These are phyloP conservation scores for Mormoops blainvillei DNA, from an alignment of 2,113 vertebrate genomes.

Conservation along the genomic window DNA sequence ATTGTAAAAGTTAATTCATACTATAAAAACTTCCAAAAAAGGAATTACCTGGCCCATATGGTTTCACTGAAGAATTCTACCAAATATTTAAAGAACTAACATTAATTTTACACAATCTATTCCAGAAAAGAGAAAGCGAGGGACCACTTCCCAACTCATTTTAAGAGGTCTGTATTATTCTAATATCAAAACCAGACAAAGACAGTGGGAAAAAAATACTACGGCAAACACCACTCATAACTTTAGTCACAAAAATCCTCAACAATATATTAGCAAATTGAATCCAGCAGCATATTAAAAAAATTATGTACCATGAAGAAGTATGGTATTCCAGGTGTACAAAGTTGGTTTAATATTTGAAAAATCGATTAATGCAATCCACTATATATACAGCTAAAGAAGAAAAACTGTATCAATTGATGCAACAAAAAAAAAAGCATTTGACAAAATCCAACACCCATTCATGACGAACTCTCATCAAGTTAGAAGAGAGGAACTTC, in stretches of 20 bases:
- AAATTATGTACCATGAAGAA: background rate
- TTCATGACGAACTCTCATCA: background rate
- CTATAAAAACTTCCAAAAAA: background rate
- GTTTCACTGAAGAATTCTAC: background rate
- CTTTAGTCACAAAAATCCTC: background rate
- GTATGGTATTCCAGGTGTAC: background rate
- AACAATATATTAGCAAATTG: background rate
- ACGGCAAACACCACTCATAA: background rate
- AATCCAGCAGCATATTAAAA: background rate
- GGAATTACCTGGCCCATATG: background rate
- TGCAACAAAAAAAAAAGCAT: background rate
- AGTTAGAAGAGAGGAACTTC: background rate
- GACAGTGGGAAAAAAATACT: background rate
- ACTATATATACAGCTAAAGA: background rate
- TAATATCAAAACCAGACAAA: background rate
- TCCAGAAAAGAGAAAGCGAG: background rate
- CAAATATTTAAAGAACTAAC: background rate
- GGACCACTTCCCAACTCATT: background rate
- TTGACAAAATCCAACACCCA: background rate
- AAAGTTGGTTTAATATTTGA: background rate
- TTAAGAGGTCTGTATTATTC: background rate
- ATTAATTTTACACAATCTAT: background rate
- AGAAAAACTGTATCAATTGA: background rate
- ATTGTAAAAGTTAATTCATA: background rate
- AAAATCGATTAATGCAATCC: background rate